Evolutionary conservation across 2,113 vertebrate genomes (phyloP), one percentile per base, ranked within the genome.

Genomic region (Neodontobutis hainanensis): DNA sequence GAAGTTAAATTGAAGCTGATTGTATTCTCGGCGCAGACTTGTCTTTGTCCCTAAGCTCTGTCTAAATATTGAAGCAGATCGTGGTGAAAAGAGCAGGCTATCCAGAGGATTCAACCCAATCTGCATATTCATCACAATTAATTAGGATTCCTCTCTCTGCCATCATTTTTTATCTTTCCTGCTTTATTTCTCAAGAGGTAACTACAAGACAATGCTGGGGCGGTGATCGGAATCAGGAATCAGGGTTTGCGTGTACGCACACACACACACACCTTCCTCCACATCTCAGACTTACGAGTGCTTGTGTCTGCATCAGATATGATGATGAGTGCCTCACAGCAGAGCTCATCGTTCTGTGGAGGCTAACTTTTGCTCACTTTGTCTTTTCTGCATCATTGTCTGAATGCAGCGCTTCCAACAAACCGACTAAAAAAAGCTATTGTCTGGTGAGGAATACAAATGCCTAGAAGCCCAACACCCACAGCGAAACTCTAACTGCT

Each of bases 71-170:
- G 89, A 85, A 85, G 88, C 68, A 74, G 78, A 85, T 82, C 61
- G 70, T 62, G 45, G 79, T 87, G 83, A 88, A 89, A 85, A 73
- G 87, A 86, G 65, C 44, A 61, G 68, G 48, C 87, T 87, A 84
- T 91, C 87, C 78, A 81, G 87, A 91, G 84, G 78, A 90, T 89
- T 91, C 83, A 77, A 87, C 75, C 81, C 87, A 85, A 91, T 91
- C 84, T 90, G 89, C 88, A 90, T 90, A 90, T 90, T 90, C 87
- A 91, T 90, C 87, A 86, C 82, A 87, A 89, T 91, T 91, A 85
- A 90, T 90, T 90, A 87, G 86, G 83, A 90, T 82, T 90, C 82
- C 75, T 81, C 88, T 80, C 82, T 76, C 84, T 66, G 65, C 77
- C 77, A 77, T 85, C 68, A 72, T 65, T 84, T 84, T 82, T 84